Percentiles rank a stretch among this genome's conserved stretches.
Evolutionary conservation across 2,113 vertebrate species (phyloP).

Genomic region (Urocynchramus pylzowi): DNA sequence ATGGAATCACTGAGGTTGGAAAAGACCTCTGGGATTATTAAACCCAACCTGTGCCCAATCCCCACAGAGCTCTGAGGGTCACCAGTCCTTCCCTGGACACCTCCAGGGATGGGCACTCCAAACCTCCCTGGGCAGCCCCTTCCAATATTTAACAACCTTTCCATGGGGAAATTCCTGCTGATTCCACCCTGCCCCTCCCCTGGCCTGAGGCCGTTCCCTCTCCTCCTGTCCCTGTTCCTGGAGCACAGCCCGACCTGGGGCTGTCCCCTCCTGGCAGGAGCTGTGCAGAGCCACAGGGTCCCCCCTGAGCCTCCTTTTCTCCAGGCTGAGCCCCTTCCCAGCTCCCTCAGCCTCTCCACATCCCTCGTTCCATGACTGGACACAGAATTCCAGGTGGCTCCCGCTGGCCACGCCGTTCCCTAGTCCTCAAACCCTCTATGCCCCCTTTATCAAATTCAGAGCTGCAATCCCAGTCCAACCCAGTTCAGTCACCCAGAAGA

Average conservation of each 20-base stretch:
- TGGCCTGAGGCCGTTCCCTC: background rate
- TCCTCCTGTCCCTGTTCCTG: background rate
- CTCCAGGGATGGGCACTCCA: background rate
- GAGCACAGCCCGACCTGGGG: no score
- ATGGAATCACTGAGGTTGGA: background rate
- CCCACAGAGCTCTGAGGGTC: background rate
- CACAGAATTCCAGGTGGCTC: background rate
- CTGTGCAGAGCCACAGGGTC: background rate
- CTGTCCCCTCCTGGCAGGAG: background rate
- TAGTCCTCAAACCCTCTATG: rapidly evolving
- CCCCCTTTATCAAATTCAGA: rapidly evolving
- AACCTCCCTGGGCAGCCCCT: background rate
- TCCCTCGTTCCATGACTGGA: background rate
- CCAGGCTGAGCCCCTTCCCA: background rate
- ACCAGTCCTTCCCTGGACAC: background rate
- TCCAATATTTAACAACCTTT: rapidly evolving
- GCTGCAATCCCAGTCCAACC: background rate
- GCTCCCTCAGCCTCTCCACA: background rate
- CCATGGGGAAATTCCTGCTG: background rate
- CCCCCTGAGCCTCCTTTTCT: background rate
- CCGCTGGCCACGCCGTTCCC: background rate
- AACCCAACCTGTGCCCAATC: rapidly evolving
- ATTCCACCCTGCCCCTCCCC: rapidly evolving
- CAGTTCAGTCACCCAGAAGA: background rate
- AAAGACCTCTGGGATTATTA: background rate